Base-by-base conservation (phyloP, 2,113 vertebrate species). In the Oryzias javanicus region DNA sequence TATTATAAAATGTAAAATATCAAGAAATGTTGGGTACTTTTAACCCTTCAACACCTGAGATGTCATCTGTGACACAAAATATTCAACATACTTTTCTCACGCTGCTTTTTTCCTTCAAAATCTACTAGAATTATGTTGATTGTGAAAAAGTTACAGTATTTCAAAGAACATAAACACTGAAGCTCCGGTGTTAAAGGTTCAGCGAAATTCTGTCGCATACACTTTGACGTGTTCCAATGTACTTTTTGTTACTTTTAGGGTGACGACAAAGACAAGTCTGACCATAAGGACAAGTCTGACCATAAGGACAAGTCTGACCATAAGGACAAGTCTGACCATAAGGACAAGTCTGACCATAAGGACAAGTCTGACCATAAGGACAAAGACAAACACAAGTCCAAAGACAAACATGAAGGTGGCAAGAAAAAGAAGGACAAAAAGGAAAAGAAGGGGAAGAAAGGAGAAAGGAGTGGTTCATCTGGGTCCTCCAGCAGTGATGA, bases 401-500 rank as follows among this genome's bases (percentile, higher is more conserved):
- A 46, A 5, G 55, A 48, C 42, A 27, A 50, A 14, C 4, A 65
- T 56, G 22, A 1, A 48, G 40, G 41, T 52, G 50, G 35, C 1
- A 60, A 64, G 5, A 50, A 49, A 20, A 55, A 63, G 22, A 47
- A n/a, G n/a, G n/a, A 52, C 18, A 63, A 54, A 47, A 42, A 50
- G 4, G n/a, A 29, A 0, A 29, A 63, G 13, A 60, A 60, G 24
- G 44, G 63, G 0, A 53, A 65, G 12, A 48, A 35, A 35, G 35
- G 10, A 0, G 70, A 68, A 4, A 19, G 35, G 12, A 16, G 55
- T 0, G 80, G 58, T 0, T 85, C 77, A 0, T 89, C 84, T 0
- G 86, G 83, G 3, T 83, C 18, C 15, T 74, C 78, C n/a, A 59
- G 78, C 66, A 79, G 79, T 25, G 69, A 65, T 42, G 69, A 79